Percentiles rank a stretch among this genome's conserved stretches.
These are phyloP conservation scores for Zeugodacus cucurbitae DNA, from an alignment of 1,140 invertebrate genomes.

Conservation along the genomic window DNA sequence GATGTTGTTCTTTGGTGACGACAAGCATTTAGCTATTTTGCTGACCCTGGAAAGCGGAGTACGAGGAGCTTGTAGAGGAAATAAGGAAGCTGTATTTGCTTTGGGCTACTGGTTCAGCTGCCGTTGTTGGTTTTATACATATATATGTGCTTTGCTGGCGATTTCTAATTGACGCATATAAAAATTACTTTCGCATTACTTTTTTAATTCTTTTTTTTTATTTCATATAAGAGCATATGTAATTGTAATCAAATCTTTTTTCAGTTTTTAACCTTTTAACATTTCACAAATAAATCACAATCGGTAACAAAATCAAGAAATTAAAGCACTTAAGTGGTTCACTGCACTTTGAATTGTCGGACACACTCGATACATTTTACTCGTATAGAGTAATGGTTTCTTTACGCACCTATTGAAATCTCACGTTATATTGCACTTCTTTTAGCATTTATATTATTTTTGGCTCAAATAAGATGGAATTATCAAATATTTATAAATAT, in stretches of 20 bases:
- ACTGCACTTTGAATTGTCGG: background rate
- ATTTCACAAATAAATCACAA: background rate
- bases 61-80: background rate
- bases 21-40: background rate
- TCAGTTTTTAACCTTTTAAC: background rate
- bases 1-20: background rate
- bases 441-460: conserved; percentile 28
- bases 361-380: background rate
- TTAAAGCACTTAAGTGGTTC: conserved; percentile 7
- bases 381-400: background rate
- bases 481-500: conserved; percentile 14
- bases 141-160: background rate
- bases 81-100: background rate
- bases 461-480: background rate
- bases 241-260: background rate
- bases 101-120: background rate
- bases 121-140: background rate
- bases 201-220: background rate
- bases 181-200: background rate
- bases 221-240: background rate
- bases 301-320: background rate
- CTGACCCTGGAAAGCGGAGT: conserved; percentile 8
- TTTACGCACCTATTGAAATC: conserved; percentile 24
- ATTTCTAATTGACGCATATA: background rate
- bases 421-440: background rate